Conservation (phyloP, 1,140 invertebrate species). For the Drosophila athabasca region DNA sequence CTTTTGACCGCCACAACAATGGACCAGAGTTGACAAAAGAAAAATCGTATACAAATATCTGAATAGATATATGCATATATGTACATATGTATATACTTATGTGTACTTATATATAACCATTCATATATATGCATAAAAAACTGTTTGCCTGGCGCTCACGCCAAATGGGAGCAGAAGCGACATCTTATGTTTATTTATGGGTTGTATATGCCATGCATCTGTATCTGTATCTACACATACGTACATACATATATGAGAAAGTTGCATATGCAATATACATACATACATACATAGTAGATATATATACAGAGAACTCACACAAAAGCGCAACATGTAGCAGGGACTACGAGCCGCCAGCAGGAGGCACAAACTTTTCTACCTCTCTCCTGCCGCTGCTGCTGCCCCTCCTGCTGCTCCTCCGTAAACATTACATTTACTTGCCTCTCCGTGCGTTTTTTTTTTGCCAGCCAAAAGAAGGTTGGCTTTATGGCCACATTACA, state of each 20-base stretch:
- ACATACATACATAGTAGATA: neutral
- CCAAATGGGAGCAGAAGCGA: constrained; percentile 53
- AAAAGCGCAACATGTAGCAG: constrained; percentile 66
- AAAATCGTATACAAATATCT: constrained; percentile 20
- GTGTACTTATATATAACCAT: constrained; percentile 13
- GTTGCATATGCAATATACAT: constrained; percentile 13
- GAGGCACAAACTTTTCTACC: constrained; percentile 10
- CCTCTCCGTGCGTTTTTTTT: constrained; percentile 18
- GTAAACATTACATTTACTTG: constrained; percentile 46
- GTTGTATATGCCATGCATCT: constrained; percentile 48
- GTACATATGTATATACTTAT: constrained; percentile 30
- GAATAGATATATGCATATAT: constrained; percentile 6
- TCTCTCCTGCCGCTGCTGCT: constrained; percentile 15
- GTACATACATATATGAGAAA: neutral
- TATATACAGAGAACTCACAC: constrained; percentile 1
- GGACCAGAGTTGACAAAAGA: neutral
- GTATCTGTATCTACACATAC: constrained; percentile 7
- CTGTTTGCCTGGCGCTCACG: neutral
- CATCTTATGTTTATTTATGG: constrained; percentile 76
- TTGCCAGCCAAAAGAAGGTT: neutral
- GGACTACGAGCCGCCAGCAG: neutral
- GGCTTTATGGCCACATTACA: constrained; percentile 43
- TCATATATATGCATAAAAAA: constrained; percentile 36
- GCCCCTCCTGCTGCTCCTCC: neutral
- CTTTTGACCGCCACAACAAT: constrained; percentile 23